These are phyloP conservation scores for Myotis myotis DNA, from an alignment of 2,797 vertebrate genomes.

Conservation along the genomic window DNA sequence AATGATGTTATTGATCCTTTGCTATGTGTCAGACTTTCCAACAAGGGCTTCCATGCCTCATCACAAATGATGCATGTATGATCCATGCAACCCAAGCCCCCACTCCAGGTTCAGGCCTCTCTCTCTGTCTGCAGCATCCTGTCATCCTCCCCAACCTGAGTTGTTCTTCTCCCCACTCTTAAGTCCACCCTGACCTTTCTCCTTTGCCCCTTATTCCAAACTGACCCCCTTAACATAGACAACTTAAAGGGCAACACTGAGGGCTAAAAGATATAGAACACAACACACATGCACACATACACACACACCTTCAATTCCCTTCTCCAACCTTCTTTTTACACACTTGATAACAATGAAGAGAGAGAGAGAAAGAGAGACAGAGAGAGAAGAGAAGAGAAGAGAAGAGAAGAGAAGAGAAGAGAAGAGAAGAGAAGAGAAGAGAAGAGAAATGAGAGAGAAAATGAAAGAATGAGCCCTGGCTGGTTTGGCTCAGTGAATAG, in stretches of 20 bases:
- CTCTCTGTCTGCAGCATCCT: not conserved
- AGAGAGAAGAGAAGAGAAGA: no score
- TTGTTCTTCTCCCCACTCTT: no score
- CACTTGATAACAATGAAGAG: not conserved
- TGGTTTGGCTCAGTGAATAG: no score
- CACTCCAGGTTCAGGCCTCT: not conserved
- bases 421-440: no score
- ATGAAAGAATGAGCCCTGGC: no score
- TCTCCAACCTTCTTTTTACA: conserved; percentile 32
- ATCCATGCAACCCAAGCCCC: not conserved
- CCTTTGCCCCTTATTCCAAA: not conserved
- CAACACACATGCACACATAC: not conserved
- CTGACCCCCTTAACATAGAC: not conserved
- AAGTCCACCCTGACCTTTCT: not conserved
- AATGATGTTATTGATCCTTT: not conserved
- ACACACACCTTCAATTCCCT: not conserved
- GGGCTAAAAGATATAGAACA: conserved; percentile 18
- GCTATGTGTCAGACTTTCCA: not conserved
- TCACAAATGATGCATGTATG: accelerated
- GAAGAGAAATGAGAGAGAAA: not conserved
- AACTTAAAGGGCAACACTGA: not conserved
- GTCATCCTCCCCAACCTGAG: accelerated
- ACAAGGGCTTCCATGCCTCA: not conserved
- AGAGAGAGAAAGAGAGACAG: not conserved
- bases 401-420: no score